These are phyloP conservation scores for Lophius piscatorius DNA, from an alignment of 2,113 vertebrate genomes.

Conservation along the genomic window DNA sequence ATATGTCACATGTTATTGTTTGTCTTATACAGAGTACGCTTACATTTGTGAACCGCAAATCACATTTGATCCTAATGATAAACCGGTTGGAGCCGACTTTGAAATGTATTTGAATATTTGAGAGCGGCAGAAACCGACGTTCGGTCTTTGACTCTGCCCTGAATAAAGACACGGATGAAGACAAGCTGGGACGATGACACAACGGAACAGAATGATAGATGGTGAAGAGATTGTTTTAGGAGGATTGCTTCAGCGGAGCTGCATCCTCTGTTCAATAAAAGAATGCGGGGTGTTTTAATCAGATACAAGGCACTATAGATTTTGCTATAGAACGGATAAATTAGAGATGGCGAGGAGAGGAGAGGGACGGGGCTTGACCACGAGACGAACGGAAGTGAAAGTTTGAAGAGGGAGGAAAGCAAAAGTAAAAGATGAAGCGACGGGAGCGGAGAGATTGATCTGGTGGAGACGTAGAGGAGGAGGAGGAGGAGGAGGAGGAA, in stretches of 20 bases:
- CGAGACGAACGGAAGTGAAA: conserved; percentile 29
- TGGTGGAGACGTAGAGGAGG: conserved; percentile 5
- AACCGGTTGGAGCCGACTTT: no score
- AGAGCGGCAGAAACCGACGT: background rate
- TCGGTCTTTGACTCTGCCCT: background rate
- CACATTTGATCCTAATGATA: no score
- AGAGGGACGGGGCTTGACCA: conserved; percentile 2
- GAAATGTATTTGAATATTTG: no score
- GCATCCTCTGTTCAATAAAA: conserved; percentile 40
- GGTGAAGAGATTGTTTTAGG: no score
- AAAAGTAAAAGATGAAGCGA: conserved; percentile 30
- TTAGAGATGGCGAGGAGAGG: conserved; percentile 32
- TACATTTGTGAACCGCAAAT: background rate
- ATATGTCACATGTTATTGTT: no score
- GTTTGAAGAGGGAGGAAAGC: conserved; percentile 22
- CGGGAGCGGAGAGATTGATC: conserved; percentile 42
- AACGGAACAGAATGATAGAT: background rate
- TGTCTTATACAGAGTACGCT: background rate
- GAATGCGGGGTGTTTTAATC: conserved; percentile 70
- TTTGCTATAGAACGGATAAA: conserved; percentile 76
- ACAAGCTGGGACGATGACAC: background rate
- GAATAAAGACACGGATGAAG: conserved; percentile 1
- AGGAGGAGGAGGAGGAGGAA: conserved; percentile 9
- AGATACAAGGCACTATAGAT: conserved; percentile 83
- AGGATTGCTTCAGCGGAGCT: conserved; percentile 21